A percentile compares a stretch with the other conserved stretches of the same genome.
These are phyloP conservation scores for Coryphaenoides rupestris DNA, from an alignment of 2,113 vertebrate genomes.

Conservation along the genomic window DNA sequence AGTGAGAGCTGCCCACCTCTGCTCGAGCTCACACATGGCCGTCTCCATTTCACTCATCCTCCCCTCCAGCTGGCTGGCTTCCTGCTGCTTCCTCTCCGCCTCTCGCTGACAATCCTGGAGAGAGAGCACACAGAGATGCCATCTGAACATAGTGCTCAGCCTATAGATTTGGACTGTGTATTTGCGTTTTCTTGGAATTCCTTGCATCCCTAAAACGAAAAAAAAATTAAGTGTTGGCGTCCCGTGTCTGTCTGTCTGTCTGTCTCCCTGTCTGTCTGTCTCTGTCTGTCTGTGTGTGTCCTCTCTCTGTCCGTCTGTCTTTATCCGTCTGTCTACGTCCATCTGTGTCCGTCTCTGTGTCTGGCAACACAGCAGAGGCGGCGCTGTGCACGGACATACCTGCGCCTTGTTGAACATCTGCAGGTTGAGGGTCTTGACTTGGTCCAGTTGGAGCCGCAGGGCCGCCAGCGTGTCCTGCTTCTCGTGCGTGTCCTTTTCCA, in stretches of 20 bases:
- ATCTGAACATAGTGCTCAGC: no score
- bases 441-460: constrained; percentile 89
- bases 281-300: no score
- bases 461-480: constrained; percentile 91
- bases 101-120: constrained; percentile 79
- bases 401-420: constrained; percentile 97
- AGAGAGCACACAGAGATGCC: no score
- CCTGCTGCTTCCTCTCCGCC: constrained; percentile 82
- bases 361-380: not conserved
- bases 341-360: not conserved
- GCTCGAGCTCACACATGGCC: constrained; percentile 82
- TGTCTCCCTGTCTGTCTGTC: no score
- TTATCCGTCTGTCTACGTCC: no score
- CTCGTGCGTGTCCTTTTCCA: constrained; percentile 96
- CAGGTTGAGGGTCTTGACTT: constrained; percentile 93
- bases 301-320: no score
- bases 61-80: constrained; percentile 79
- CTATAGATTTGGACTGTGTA: no score
- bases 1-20: constrained; percentile 76
- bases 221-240: not conserved
- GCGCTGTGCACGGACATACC: constrained; percentile 60
- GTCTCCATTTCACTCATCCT: constrained; percentile 83
- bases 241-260: not conserved
- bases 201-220: no score
- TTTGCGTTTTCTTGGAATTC: no score